phyloP scores from a whole-genome alignment of 1,140 invertebrate species.

The Penaeus vannamei region DNA sequence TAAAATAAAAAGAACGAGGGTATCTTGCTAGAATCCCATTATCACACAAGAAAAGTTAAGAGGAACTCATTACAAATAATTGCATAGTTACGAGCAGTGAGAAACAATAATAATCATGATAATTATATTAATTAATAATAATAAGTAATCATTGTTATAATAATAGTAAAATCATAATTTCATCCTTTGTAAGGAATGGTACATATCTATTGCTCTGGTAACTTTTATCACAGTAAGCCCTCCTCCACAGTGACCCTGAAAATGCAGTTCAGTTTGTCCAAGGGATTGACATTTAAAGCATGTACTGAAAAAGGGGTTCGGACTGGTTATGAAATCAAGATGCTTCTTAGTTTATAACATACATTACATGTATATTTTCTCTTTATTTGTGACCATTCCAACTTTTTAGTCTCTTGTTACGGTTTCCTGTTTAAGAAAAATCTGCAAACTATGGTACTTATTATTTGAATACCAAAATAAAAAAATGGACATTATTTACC shows the following conservation, averaged over 20 bases:
- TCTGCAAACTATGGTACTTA: too few relatives aligned
- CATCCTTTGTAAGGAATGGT: constrained; percentile 30
- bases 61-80: constrained; percentile 35
- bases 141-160: background rate
- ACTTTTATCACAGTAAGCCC: constrained; percentile 43
- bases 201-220: constrained; percentile 28
- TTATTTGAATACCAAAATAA: too few relatives aligned
- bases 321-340: too few relatives aligned
- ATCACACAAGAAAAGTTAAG: constrained; percentile 7
- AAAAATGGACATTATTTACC: too few relatives aligned
- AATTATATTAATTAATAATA: constrained; percentile 5
- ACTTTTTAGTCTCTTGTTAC: too few relatives aligned
- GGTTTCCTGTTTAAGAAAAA: too few relatives aligned
- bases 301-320: constrained; percentile 8
- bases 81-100: background rate
- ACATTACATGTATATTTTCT: too few relatives aligned
- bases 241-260: constrained; percentile 37
- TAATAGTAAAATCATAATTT: background rate
- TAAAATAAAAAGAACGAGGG: background rate
- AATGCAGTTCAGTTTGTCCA: constrained; percentile 1
- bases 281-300: background rate
- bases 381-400: too few relatives aligned
- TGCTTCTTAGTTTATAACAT: too few relatives aligned
- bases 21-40: constrained; percentile 11
- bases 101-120: background rate